Evolutionary conservation across 2,888 invertebrate species (phyloP).

Genomic region (Pseudanteris insignis): DNA sequence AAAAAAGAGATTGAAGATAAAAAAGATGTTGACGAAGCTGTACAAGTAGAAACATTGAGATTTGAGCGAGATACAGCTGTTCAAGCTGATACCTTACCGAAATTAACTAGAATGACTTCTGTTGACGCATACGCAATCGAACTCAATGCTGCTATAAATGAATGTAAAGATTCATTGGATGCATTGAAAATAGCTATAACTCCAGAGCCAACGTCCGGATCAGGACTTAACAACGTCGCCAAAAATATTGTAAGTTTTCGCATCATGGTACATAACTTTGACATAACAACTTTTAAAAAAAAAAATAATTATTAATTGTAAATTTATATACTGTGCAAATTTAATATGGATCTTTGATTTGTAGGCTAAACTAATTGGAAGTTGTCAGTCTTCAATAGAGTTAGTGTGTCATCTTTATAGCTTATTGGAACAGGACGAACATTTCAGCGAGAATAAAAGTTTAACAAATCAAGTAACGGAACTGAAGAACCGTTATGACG

Average conservation of each 20-base stretch:
- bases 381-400: slow-evolving; percentile 83
- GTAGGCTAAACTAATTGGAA: slow-evolving; percentile 77
- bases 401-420: slow-evolving; percentile 82
- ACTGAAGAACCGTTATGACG: slow-evolving; percentile 75
- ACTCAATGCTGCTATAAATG: slow-evolving; percentile 76
- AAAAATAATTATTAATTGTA: background rate
- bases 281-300: background rate
- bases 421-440: slow-evolving; percentile 78
- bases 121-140: slow-evolving; percentile 85
- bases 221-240: slow-evolving; percentile 72
- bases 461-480: slow-evolving; percentile 74
- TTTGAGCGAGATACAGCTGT: slow-evolving; percentile 81
- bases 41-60: slow-evolving; percentile 78
- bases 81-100: slow-evolving; percentile 82
- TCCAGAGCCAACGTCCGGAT: slow-evolving; percentile 69
- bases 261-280: too few relatives aligned
- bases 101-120: slow-evolving; percentile 74
- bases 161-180: slow-evolving; percentile 75
- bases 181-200: slow-evolving; percentile 74
- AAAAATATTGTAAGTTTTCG: slow-evolving; percentile 73
- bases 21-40: slow-evolving; percentile 70
- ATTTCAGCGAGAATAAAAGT: slow-evolving; percentile 74
- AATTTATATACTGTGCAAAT: too few relatives aligned
- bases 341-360: too few relatives aligned
- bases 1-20: slow-evolving; percentile 61